These are phyloP conservation scores for Pollenia amentaria DNA, from an alignment of 2,888 invertebrate species.

Conservation along the genomic window DNA sequence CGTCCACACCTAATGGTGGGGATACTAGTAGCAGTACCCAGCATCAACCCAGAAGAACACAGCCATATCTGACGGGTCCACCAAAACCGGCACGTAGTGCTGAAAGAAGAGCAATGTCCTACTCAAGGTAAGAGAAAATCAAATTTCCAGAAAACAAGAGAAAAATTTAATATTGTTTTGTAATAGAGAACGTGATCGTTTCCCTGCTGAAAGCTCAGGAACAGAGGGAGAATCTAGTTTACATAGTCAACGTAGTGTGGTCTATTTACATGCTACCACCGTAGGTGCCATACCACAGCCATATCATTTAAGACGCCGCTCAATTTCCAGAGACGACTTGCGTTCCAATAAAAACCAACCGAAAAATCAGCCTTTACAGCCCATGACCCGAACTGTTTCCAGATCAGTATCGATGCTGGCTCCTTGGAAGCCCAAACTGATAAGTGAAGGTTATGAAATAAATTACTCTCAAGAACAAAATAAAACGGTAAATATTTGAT, in stretches of 20 bases:
- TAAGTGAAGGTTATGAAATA: slow-evolving; percentile 90
- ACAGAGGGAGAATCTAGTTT: slow-evolving; percentile 92
- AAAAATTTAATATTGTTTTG: background rate
- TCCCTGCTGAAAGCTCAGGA: slow-evolving; percentile 85
- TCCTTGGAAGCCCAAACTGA: slow-evolving; percentile 92
- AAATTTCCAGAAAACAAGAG: background rate
- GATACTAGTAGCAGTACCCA: slow-evolving; percentile 70
- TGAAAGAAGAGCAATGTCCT: slow-evolving; percentile 79
- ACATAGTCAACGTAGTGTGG: slow-evolving; percentile 92
- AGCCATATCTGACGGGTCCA: slow-evolving; percentile 79
- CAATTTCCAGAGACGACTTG: slow-evolving; percentile 91
- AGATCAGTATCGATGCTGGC: slow-evolving; percentile 93
- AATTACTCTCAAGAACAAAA: slow-evolving; percentile 89
- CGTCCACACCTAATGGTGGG: slow-evolving; percentile 72
- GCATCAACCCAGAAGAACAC: slow-evolving; percentile 69
- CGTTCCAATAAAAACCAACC: slow-evolving; percentile 86
- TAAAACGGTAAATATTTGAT: slow-evolving; percentile 77
- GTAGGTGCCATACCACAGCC: slow-evolving; percentile 94
- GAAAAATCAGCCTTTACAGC: slow-evolving; percentile 79
- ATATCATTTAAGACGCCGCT: slow-evolving; percentile 87
- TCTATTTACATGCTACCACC: slow-evolving; percentile 94
- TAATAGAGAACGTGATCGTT: slow-evolving; percentile 82
- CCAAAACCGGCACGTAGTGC: slow-evolving; percentile 84
- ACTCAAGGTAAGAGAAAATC: slow-evolving; percentile 76
- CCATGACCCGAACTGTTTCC: slow-evolving; percentile 89